Evolutionary conservation across 2,113 vertebrate species (phyloP).

Genomic region (Indicator indicator): DNA sequence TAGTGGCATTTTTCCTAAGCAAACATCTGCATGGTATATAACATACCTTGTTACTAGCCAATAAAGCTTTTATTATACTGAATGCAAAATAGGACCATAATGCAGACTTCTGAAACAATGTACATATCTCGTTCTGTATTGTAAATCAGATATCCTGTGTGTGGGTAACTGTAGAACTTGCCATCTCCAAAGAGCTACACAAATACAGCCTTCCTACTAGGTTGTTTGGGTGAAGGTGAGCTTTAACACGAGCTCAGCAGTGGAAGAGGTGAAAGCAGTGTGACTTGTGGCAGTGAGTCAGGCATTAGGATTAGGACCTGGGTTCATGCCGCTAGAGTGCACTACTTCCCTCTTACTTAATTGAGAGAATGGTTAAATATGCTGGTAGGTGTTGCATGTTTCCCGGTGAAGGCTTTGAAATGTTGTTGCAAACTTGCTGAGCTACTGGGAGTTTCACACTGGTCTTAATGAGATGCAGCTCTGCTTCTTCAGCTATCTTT

Average conservation of each 20-base stretch:
- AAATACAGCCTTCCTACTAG: fast-evolving
- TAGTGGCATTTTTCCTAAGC: not conserved
- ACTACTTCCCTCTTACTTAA: slow-evolving; percentile 12
- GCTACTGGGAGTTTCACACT: not conserved
- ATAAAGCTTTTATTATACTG: not conserved
- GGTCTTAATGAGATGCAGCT: not conserved
- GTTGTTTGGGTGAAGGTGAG: not conserved
- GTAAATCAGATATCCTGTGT: not conserved
- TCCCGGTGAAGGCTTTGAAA: not conserved
- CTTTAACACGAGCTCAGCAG: not conserved
- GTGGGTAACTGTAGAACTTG: not conserved
- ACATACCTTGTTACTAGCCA: not conserved
- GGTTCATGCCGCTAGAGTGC: slow-evolving; percentile 17
- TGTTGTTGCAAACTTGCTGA: not conserved
- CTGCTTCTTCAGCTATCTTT: not conserved
- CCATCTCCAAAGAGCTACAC: not conserved
- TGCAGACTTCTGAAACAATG: not conserved
- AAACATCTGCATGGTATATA: not conserved
- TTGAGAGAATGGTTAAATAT: not conserved
- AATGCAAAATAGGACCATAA: not conserved
- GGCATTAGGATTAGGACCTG: not conserved
- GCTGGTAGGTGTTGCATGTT: not conserved
- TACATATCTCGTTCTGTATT: not conserved
- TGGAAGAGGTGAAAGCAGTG: not conserved
- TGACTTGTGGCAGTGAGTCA: not conserved